phyloP scores from a whole-genome alignment of 2,888 invertebrate species.

The Macroteleia sp. region DNA sequence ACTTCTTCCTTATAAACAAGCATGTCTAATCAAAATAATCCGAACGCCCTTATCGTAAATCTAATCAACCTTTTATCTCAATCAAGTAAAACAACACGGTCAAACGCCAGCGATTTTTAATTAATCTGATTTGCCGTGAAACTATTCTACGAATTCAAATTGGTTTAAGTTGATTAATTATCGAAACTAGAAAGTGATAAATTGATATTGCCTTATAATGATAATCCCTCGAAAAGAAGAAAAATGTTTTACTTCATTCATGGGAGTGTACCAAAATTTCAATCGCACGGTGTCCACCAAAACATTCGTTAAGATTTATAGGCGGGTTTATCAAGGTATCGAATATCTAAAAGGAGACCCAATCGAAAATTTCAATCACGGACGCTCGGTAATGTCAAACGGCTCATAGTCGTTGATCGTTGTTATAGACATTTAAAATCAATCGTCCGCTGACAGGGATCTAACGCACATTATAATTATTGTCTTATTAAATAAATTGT shows the following conservation, averaged over 20 bases:
- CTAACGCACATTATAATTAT: constrained; percentile 80
- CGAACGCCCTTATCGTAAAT: constrained; percentile 8
- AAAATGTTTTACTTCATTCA: constrained; percentile 58
- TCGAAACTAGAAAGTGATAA: constrained; percentile 30
- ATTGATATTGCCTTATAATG: constrained; percentile 54
- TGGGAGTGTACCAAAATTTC: constrained; percentile 60
- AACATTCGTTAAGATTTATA: constrained; percentile 55
- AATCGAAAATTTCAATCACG: constrained; percentile 66
- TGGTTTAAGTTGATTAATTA: constrained; percentile 24
- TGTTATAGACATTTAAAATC: constrained; percentile 69
- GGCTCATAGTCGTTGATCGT: constrained; percentile 37
- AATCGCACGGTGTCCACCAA: constrained; percentile 48
- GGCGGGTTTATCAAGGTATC: constrained; percentile 40
- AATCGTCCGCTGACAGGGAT: constrained; percentile 74
- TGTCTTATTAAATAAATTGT: constrained; percentile 55
- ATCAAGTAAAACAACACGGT: neutral
- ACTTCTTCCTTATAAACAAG: constrained; percentile 13
- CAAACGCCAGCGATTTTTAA: constrained; percentile 6
- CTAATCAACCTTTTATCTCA: constrained; percentile 10
- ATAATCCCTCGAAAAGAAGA: constrained; percentile 47
- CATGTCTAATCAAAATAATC: constrained; percentile 13
- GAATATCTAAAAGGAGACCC: constrained; percentile 48
- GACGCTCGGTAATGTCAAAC: constrained; percentile 23
- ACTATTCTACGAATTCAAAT: constrained; percentile 38
- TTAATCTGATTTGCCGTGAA: constrained; percentile 32